phyloP scores from a whole-genome alignment of 2,888 invertebrate species.

The Dryococelus australis region DNA sequence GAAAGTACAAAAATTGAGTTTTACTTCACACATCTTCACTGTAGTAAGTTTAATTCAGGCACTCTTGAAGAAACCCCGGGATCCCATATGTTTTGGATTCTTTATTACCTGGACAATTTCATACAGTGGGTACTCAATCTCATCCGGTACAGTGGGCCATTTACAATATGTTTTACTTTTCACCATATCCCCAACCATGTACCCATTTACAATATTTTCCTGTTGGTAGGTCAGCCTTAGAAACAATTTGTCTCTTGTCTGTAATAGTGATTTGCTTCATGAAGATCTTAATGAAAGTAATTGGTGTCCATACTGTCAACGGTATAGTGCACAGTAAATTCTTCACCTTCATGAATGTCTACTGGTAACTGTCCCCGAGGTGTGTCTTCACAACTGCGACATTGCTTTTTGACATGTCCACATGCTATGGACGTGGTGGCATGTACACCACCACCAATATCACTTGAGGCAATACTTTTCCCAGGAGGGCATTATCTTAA shows the following conservation, averaged over 20 bases:
- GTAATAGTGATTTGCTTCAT: background rate
- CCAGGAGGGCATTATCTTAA: conserved; percentile 25
- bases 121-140: background rate
- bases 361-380: background rate
- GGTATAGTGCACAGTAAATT: background rate
- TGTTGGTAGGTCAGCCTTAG: background rate
- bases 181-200: background rate
- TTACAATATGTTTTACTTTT: background rate
- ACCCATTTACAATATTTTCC: background rate
- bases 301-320: background rate
- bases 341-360: background rate
- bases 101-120: conserved; percentile 2
- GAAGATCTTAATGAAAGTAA: background rate
- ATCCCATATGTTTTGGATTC: too few species aligned
- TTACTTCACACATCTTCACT: background rate
- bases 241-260: background rate
- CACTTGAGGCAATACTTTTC: background rate
- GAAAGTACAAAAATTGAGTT: background rate
- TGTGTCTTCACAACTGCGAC: background rate
- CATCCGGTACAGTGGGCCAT: background rate
- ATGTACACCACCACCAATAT: background rate
- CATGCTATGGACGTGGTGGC: conserved; percentile 20
- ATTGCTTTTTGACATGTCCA: background rate
- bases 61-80: too few species aligned
- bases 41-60: too few species aligned